phyloP scores from a whole-genome alignment of 2,888 invertebrate genomes.

The Lasioglossum vierecki region DNA sequence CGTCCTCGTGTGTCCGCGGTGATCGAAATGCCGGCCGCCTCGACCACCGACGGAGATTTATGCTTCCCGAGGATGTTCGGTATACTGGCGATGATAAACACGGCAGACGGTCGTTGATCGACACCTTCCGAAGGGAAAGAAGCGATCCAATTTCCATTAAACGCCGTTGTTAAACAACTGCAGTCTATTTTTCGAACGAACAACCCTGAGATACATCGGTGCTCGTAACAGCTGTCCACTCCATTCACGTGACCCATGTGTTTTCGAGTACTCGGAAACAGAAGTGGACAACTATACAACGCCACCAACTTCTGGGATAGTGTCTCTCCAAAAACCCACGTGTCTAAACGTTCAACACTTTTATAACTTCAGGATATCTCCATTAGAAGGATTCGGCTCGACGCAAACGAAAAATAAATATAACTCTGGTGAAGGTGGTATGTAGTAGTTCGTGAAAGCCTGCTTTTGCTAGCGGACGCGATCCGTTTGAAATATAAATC shows the following conservation, averaged over 20 bases:
- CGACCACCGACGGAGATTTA: slow-evolving; percentile 29
- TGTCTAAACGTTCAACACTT: neutral
- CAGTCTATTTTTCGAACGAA: neutral
- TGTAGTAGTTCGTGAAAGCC: neutral
- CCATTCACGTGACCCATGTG: neutral
- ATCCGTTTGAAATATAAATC: slow-evolving; percentile 23
- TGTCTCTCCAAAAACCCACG: neutral
- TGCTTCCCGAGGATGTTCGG: slow-evolving; percentile 19
- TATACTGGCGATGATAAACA: slow-evolving; percentile 14
- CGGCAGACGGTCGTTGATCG: slow-evolving; percentile 22
- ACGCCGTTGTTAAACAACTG: slow-evolving; percentile 7
- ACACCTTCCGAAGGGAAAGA: neutral
- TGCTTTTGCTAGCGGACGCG: neutral
- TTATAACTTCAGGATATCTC: neutral
- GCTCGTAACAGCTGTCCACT: slow-evolving; percentile 1
- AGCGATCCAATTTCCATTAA: slow-evolving; percentile 8
- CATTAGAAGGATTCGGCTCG: neutral
- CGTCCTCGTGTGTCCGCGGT: slow-evolving; percentile 7
- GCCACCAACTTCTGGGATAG: neutral
- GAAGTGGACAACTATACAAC: neutral
- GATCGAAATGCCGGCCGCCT: slow-evolving; percentile 40
- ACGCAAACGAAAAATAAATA: neutral
- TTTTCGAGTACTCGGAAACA: neutral
- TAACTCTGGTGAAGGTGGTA: neutral
- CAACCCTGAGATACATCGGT: slow-evolving; percentile 2